Evolutionary conservation across 2,888 invertebrate genomes (phyloP).

Genomic region (Podotricha telesiphe): DNA sequence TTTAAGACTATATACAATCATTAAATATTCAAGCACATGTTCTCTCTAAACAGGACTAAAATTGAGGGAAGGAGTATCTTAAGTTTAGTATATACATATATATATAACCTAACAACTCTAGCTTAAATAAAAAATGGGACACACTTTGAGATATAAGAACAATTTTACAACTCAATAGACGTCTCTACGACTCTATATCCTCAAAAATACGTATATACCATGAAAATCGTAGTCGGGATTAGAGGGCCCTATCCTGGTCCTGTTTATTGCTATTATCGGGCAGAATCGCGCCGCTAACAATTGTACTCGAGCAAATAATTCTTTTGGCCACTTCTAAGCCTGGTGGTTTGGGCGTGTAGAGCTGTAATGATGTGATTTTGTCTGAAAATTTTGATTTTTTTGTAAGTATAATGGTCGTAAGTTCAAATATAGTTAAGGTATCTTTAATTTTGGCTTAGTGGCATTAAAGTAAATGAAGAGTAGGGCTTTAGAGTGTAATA

Average conservation of each 20-base stretch:
- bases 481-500: too few relatives aligned
- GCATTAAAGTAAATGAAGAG: too few relatives aligned
- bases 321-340: conserved; percentile 28
- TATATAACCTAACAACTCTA: too few relatives aligned
- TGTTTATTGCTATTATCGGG: conserved; percentile 49
- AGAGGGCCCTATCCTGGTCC: conserved; percentile 42
- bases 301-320: conserved; percentile 26
- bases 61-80: too few relatives aligned
- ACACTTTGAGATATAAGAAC: too few relatives aligned
- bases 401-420: background rate
- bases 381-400: background rate
- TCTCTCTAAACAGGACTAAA: too few relatives aligned
- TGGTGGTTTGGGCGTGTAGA: conserved; percentile 12
- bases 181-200: conserved; percentile 1
- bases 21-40: too few relatives aligned
- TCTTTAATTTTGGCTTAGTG: too few relatives aligned
- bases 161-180: conserved; percentile 31
- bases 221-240: conserved; percentile 42
- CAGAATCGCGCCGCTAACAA: conserved; percentile 33
- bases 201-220: conserved; percentile 33
- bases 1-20: too few relatives aligned
- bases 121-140: too few relatives aligned
- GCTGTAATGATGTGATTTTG: background rate
- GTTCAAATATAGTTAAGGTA: background rate
- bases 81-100: too few relatives aligned